Conservation (phyloP, 2,113 vertebrate species). For the Pterophyllum scalare region DNA sequence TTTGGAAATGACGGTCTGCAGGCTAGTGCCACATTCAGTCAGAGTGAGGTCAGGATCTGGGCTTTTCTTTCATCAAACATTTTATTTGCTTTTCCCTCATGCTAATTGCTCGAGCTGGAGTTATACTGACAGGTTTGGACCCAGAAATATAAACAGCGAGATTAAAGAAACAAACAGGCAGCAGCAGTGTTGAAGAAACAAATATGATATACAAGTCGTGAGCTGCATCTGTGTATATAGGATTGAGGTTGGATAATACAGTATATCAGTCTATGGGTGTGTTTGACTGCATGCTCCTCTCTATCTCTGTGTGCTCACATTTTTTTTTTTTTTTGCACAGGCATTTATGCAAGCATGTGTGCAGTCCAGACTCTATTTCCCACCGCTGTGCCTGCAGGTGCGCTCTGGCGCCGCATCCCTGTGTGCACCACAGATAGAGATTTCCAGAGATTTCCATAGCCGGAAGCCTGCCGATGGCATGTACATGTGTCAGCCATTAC, state of each 20-base stretch:
- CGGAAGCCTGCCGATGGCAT: slow-evolving; percentile 57
- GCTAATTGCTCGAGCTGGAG: slow-evolving; percentile 64
- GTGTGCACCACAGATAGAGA: slow-evolving; percentile 45
- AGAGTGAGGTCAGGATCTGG: slow-evolving; percentile 56
- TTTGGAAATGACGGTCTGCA: slow-evolving; percentile 43
- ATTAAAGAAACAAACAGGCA: slow-evolving; percentile 69
- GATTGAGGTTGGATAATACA: not conserved
- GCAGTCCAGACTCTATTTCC: slow-evolving; percentile 25
- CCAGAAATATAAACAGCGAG: slow-evolving; percentile 65
- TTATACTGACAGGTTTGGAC: slow-evolving; percentile 61
- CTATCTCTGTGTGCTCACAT: not conserved
- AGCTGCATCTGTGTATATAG: slow-evolving; percentile 21
- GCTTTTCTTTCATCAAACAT: slow-evolving; percentile 61
- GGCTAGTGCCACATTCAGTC: slow-evolving; percentile 30
- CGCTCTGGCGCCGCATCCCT: slow-evolving; percentile 35
- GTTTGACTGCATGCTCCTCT: not conserved
- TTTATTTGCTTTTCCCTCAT: slow-evolving; percentile 67
- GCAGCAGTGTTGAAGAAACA: slow-evolving; percentile 44
- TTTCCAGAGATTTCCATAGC: slow-evolving; percentile 73
- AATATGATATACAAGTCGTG: slow-evolving; percentile 45
- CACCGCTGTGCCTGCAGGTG: slow-evolving; percentile 50
- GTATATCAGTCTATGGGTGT: not conserved
- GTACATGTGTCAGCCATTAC: slow-evolving; percentile 81
- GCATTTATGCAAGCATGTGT: slow-evolving; percentile 14
- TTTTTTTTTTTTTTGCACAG: slow-evolving; percentile 16